Conservation (phyloP, 2,113 vertebrate genomes). For the Lagopus leucura region DNA sequence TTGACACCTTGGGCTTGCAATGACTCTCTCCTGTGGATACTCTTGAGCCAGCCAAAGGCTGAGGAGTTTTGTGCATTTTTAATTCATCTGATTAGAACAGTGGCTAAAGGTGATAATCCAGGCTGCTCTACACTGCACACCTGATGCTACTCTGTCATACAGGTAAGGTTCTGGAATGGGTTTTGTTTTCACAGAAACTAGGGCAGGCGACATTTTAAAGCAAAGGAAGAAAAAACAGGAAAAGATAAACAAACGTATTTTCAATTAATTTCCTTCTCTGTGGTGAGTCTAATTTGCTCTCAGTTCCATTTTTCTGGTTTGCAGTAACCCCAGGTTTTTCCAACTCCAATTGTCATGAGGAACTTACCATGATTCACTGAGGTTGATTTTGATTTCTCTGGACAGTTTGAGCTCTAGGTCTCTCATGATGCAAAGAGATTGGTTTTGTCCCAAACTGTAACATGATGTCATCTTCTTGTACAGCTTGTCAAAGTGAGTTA, state of each 20-base stretch:
- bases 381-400: not conserved
- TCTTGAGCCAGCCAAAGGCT: not conserved
- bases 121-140: not conserved
- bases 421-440: not conserved
- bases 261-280: rapidly evolving
- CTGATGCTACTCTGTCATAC: not conserved
- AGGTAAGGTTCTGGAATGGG: no score
- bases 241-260: not conserved
- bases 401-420: not conserved
- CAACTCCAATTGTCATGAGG: not conserved
- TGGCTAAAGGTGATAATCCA: not conserved
- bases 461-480: not conserved
- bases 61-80: not conserved
- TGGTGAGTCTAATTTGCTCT: not conserved
- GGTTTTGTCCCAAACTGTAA: not conserved
- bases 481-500: not conserved
- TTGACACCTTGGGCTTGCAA: not conserved
- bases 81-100: no score
- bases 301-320: not conserved
- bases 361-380: rapidly evolving
- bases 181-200: not conserved
- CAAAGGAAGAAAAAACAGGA: not conserved
- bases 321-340: not conserved
- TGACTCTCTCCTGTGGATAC: not conserved
- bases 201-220: not conserved